These are phyloP conservation scores for Platygyra sinensis DNA, from an alignment of 64 coral and sea anemone genomes.

Conservation along the genomic window DNA sequence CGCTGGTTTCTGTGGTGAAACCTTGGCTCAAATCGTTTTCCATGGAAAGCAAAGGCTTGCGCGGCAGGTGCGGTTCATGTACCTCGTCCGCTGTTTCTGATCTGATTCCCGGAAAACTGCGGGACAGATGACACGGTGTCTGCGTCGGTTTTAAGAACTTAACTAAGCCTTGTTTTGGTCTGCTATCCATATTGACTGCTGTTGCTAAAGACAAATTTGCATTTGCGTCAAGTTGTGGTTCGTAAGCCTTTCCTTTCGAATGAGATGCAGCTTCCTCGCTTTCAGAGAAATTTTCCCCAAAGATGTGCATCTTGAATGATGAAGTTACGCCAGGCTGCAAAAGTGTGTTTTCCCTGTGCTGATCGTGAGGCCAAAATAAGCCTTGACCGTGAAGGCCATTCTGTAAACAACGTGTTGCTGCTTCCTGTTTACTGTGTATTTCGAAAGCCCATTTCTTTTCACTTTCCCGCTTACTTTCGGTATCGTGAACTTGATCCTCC, in stretches of 20 bases:
- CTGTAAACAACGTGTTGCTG: background rate
- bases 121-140: background rate
- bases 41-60: background rate
- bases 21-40: background rate
- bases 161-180: background rate
- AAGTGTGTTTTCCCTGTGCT: background rate
- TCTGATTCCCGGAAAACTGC: background rate
- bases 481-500: background rate
- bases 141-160: background rate
- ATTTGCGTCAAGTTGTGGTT: background rate
- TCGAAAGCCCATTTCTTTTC: background rate
- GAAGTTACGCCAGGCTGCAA: background rate
- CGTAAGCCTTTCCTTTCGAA: background rate
- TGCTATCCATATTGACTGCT: background rate
- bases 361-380: background rate
- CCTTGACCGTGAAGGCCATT: background rate
- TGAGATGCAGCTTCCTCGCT: background rate
- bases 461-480: slow-evolving; percentile 13
- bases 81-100: background rate
- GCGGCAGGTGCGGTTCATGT: no score
- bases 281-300: background rate
- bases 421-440: background rate
- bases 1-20: background rate
- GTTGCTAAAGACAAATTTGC: background rate
- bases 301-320: background rate